phyloP scores from a whole-genome alignment of 2,888 invertebrate species.

The Molorchus minor region DNA sequence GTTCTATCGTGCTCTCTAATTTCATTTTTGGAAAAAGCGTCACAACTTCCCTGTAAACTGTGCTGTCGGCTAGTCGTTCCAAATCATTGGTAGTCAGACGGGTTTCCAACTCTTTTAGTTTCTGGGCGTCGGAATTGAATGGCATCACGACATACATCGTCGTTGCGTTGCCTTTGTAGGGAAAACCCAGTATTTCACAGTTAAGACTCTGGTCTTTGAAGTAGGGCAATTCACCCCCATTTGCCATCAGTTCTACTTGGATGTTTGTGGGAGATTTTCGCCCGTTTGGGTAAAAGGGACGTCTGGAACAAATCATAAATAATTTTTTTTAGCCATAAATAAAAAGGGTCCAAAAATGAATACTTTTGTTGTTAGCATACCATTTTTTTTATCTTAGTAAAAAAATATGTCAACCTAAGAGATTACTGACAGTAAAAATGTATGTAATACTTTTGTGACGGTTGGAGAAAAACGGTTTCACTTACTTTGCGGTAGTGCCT shows the following conservation, averaged over 20 bases:
- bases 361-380: too few relatives aligned
- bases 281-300: slow-evolving; percentile 67
- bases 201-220: slow-evolving; percentile 64
- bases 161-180: slow-evolving; percentile 74
- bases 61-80: slow-evolving; percentile 64
- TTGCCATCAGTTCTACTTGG: slow-evolving; percentile 73
- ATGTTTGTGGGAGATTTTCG: slow-evolving; percentile 59
- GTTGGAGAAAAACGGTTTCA: neutral
- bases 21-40: slow-evolving; percentile 78
- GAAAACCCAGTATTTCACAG: slow-evolving; percentile 73
- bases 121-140: slow-evolving; percentile 61
- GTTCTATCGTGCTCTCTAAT: slow-evolving; percentile 67
- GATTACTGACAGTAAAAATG: too few relatives aligned
- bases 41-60: slow-evolving; percentile 64
- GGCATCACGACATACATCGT: slow-evolving; percentile 76
- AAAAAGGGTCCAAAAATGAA: too few relatives aligned
- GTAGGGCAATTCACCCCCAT: slow-evolving; percentile 69
- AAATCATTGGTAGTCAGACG: slow-evolving; percentile 64
- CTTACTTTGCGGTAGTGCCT: slow-evolving; percentile 67
- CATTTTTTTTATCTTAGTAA: too few relatives aligned
- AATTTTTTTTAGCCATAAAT: too few relatives aligned
- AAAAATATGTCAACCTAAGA: too few relatives aligned
- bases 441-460: neutral
- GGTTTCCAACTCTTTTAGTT: slow-evolving; percentile 64
- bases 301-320: slow-evolving; percentile 65